Conservation (phyloP, 2,113 vertebrate species). For the Chaenogobius annularis region DNA sequence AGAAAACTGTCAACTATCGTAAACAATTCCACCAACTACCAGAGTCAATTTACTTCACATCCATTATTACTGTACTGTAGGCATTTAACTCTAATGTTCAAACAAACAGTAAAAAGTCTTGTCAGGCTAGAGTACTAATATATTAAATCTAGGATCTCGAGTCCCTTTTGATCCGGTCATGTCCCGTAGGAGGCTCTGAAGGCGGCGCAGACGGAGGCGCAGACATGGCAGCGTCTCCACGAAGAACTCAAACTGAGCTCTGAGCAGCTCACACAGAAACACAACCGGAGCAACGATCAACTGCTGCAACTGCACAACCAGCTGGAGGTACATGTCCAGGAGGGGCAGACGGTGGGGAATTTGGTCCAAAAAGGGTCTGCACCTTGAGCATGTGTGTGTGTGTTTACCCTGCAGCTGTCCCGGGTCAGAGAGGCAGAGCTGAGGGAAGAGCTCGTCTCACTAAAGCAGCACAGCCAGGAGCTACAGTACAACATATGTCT, state of each 20-base stretch:
- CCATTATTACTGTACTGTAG: not conserved
- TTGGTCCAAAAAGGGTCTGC: not conserved
- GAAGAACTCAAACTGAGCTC: constrained; percentile 73
- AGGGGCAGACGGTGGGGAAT: not conserved
- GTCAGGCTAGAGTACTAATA: not conserved
- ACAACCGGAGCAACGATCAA: constrained; percentile 73
- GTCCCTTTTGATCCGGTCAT: not conserved
- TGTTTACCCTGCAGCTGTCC: constrained; percentile 53
- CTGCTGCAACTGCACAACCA: constrained; percentile 80
- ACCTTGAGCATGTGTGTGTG: not conserved
- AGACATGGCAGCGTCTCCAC: constrained; percentile 80
- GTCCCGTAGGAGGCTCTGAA: constrained; percentile 79
- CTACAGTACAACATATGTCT: constrained; percentile 65
- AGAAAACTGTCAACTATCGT: not conserved
- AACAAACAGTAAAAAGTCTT: not conserved
- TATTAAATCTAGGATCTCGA: not conserved
- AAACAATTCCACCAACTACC: not conserved
- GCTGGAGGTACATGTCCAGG: constrained; percentile 80
- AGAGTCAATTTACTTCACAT: not conserved
- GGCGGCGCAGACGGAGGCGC: constrained; percentile 70
- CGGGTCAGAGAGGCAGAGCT: constrained; percentile 61
- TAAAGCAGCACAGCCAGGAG: constrained; percentile 57
- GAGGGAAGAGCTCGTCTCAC: constrained; percentile 46
- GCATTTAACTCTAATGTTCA: not conserved
- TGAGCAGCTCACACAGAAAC: constrained; percentile 65